These are phyloP conservation scores for Drosophila micromelanica DNA, from an alignment of 1,140 invertebrate species.

Conservation along the genomic window DNA sequence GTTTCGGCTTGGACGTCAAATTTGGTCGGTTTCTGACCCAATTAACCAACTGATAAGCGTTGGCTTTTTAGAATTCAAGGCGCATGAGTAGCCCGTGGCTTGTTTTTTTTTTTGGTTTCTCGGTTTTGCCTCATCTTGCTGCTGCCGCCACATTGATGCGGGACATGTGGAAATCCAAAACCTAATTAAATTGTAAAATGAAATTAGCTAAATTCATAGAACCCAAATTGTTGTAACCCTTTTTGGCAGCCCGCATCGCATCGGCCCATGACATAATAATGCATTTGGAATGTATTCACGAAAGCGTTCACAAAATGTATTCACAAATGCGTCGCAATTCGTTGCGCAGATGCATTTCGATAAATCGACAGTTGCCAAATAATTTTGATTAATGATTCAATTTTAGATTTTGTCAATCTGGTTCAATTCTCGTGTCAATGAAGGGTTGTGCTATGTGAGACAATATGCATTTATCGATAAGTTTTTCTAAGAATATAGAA, in stretches of 20 bases:
- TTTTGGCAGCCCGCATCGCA: slow-evolving; percentile 58
- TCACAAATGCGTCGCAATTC: slow-evolving; percentile 41
- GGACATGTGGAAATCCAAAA: slow-evolving; percentile 75
- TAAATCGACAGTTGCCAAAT: slow-evolving; percentile 31
- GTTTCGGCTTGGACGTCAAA: slow-evolving; percentile 24
- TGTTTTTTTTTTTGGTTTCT: too few relatives aligned
- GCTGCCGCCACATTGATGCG: slow-evolving; percentile 44
- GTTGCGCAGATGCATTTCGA: slow-evolving; percentile 58
- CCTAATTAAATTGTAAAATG: slow-evolving; percentile 77
- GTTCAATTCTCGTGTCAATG: not conserved
- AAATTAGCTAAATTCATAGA: slow-evolving; percentile 69
- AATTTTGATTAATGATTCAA: slow-evolving; percentile 63
- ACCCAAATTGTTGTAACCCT: slow-evolving; percentile 42
- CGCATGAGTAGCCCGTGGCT: slow-evolving; percentile 59
- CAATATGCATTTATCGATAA: too few relatives aligned
- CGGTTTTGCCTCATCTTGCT: not conserved
- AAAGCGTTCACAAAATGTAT: slow-evolving; percentile 5
- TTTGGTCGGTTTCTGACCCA: slow-evolving; percentile 27
- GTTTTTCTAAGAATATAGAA: not conserved
- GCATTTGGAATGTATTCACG: slow-evolving; percentile 19
- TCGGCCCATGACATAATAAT: slow-evolving; percentile 61
- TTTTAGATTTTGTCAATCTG: not conserved
- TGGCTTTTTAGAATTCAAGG: slow-evolving; percentile 28
- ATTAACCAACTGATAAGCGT: slow-evolving; percentile 30
- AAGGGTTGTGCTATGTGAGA: not conserved